These are phyloP conservation scores for Hypanus sabinus DNA, from an alignment of 2,113 vertebrate genomes.

Conservation along the genomic window DNA sequence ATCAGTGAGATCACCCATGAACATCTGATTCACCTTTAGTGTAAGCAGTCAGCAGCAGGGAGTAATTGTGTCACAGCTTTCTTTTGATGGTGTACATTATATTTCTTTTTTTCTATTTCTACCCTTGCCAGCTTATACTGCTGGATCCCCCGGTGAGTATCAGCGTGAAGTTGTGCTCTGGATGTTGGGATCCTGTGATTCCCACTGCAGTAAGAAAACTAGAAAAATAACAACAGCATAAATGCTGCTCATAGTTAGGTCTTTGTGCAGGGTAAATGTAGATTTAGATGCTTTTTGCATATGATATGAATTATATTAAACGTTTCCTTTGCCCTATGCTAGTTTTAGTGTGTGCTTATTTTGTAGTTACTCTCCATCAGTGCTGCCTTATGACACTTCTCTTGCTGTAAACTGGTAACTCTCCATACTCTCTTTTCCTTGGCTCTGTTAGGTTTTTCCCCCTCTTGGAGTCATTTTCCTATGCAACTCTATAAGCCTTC, in stretches of 20 bases:
- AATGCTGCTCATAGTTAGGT: neutral
- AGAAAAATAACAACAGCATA: neutral
- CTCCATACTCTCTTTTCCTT: neutral
- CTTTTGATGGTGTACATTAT: neutral
- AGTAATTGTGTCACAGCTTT: neutral
- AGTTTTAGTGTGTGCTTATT: neutral
- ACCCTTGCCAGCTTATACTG: slow-evolving; percentile 80
- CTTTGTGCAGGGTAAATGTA: neutral
- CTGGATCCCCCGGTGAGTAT: slow-evolving; percentile 85
- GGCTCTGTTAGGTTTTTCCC: neutral
- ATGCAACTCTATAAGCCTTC: neutral
- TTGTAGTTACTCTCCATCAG: neutral
- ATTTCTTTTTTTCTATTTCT: neutral
- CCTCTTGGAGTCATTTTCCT: neutral
- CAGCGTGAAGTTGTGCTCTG: neutral
- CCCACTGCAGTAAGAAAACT: neutral
- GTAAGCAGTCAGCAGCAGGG: too few relatives aligned
- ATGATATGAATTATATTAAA: neutral
- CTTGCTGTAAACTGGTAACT: neutral
- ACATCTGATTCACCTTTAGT: neutral
- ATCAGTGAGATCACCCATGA: neutral
- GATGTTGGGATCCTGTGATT: neutral
- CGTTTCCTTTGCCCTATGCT: neutral
- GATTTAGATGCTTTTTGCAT: neutral
- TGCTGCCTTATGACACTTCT: neutral